Percentiles rank a stretch among this genome's conserved stretches.
These are phyloP conservation scores for Paelopatides confundens DNA, from an alignment of 53 echinoderm and acorn worm species.

Conservation along the genomic window DNA sequence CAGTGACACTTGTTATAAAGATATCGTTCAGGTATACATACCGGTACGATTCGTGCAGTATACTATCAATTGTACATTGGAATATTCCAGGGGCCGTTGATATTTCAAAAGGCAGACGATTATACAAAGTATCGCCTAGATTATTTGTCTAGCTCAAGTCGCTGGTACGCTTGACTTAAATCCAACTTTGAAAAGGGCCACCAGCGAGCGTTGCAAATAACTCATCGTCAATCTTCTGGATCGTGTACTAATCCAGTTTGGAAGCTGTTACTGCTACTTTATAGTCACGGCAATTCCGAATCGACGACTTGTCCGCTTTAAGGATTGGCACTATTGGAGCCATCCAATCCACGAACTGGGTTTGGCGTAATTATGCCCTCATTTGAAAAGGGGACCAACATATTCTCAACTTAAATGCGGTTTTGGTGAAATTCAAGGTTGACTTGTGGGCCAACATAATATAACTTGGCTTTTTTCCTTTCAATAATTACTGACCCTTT, in stretches of 20 bases:
- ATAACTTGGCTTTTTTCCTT: conserved; percentile 39
- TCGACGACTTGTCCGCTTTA: background rate
- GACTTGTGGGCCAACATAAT: conserved; percentile 32
- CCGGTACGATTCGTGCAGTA: conserved; percentile 51
- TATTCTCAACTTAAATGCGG: conserved; percentile 23
- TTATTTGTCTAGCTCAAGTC: conserved; percentile 42
- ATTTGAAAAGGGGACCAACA: conserved; percentile 14
- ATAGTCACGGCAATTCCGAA: conserved; percentile 57
- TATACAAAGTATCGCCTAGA: conserved; percentile 42
- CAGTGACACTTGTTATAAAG: conserved; percentile 42
- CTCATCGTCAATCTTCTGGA: conserved; percentile 44
- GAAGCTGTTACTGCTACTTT: conserved; percentile 26
- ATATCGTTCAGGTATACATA: conserved; percentile 68
- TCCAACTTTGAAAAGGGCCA: conserved; percentile 66
- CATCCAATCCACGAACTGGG: conserved; percentile 57
- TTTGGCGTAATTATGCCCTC: conserved; percentile 46
- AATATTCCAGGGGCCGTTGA: conserved; percentile 54
- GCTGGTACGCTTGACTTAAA: conserved; percentile 58
- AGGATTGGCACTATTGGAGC: conserved; percentile 65
- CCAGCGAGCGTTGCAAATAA: conserved; percentile 56
- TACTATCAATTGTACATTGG: conserved; percentile 41
- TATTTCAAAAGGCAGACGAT: conserved; percentile 52
- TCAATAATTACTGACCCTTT: conserved; percentile 38
- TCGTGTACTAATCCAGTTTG: conserved; percentile 21
- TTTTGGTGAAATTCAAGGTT: conserved; percentile 52